Base-by-base conservation (phyloP, 2,113 vertebrate genomes). In the Calyptommatus sinebrachiatus region DNA sequence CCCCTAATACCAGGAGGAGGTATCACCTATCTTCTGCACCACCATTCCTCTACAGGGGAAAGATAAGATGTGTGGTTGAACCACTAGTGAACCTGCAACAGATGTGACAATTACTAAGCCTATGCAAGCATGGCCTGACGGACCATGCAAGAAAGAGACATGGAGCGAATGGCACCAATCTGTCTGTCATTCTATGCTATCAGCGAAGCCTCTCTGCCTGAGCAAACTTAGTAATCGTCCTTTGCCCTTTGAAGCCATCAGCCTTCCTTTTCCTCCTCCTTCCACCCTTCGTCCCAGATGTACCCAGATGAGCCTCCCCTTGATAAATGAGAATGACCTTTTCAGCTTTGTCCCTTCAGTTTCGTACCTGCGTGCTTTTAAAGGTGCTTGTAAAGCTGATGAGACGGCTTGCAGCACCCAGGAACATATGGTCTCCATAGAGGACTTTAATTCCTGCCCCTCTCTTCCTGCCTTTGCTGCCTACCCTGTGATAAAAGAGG, bases 311-410 rank as follows among this genome's bases (percentile, higher is more conserved):
- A 77, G 74, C n/a, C n/a, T 66, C 74, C 74, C 28, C 48, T 53
- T 81, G 79, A 81, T 76, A 76, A 81, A 81, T 81, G 79, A 76
- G 66, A 8, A 21, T 81, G 73, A 81, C 79, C 79, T 81, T 81
- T 81, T 81, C 73, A 26, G 73, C 79, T 76, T 57, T 70, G 73
- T 81, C 79, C 79, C 79, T 76, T 76, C 67, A 61, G 73, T 69
- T 76, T 81, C 53, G 69, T 35, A 81, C 79, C 79, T 81, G 53
- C 53, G 24, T 70, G 79, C 66, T 81, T 79, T 57, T 71, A 48
- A 48, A 81, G 48, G 41, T 53, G 26, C 71, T 22, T 78, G 18
- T 8, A 14, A 35, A 16, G 35, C 68, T 73, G 60, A 75, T 7
- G 0, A 0, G 71, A 77, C 76, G 24, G 7, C 28, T 79, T 5